Base-by-base conservation (phyloP, 1,140 invertebrate genomes). In the Dendroctonus valens region DNA sequence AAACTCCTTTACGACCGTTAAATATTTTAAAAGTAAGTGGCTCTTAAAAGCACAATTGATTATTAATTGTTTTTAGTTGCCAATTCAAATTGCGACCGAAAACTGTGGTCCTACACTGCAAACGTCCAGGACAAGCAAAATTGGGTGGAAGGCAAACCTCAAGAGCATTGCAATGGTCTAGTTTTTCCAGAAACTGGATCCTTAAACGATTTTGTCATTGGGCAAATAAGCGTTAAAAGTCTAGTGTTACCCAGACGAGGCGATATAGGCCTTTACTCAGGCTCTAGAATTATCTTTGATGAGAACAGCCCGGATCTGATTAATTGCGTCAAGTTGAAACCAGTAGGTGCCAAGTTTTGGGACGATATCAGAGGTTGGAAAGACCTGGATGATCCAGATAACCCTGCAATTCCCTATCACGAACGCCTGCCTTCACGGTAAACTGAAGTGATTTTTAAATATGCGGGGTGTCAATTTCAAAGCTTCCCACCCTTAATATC, bases 381-480 rank as follows among this genome's bases (percentile, higher is more conserved):
- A 4, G 54, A 55, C 48, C 7, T 41, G 6, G 60, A 63, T 14
- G 15, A 54, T 39, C 50, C 50, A n/a, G 60, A 54, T 9, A 63
- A 63, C 37, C 60, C 60, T 7, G 60, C 60, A 42, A 26, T 63
- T 7, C 60, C 60, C 9, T 53, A 54, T 38, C 5, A n/a, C 14
- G 50, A 63, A 26, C 14, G 50, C 7, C 40, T 42, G 46, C 60
- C 60, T 7, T 54, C 50, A 26, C 11, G 15, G 60, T 54, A 48
- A 63, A 15, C 37, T 38, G 4, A 5, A n/a, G n/a, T n/a, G n/a
- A n/a, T n/a, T n/a, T n/a, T n/a, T n/a, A n/a, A n/a, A n/a, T n/a
- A n/a, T n/a, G n/a, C n/a, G n/a, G n/a, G n/a, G n/a, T n/a, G n/a
- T n/a, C n/a, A n/a, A n/a, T n/a, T n/a, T n/a, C n/a, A n/a, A n/a